Base-by-base conservation (phyloP, 2,888 invertebrate genomes). In the Siphlonurus alternatus region DNA sequence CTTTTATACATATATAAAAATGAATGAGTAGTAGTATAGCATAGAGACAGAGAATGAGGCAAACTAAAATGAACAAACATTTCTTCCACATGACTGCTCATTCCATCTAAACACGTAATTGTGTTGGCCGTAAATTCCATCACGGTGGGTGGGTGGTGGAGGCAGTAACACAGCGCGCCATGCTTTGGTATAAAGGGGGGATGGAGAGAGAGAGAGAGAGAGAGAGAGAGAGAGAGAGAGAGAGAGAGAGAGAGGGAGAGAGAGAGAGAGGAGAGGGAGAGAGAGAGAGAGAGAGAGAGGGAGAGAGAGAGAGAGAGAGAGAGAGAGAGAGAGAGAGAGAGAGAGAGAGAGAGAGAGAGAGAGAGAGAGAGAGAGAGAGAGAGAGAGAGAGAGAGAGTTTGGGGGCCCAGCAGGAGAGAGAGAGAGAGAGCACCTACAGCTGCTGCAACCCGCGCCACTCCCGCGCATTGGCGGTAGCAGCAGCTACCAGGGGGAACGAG, bases 401-500 rank as follows among this genome's bases (percentile, higher is more conserved):
- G 10, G 61, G 24, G n/a, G n/a, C n/a, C n/a, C n/a, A 38, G 38
- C 5, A 23, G n/a, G 62, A n/a, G 23, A 18, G 59, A 25, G 10
- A 15, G 18, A 22, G 23, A 22, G 10, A 25, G 24, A 18, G 61
- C 25, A 61, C 24, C 61, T 61, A 61, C 24, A 61, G 15, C 25
- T 24, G 61, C 25, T 25, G 22, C 24, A 61, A 61, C 38, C 38
- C 38, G 38, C 38, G 38, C 38, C 5, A 38, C 38, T 38, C 38
- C 38, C 38, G 38, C 38, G 38, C 38, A 38, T 38, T 38, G 38
- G 38, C 15, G 38, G 38, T 38, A 38, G 15, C 38, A 38, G 38
- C 38, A 38, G n/a, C 38, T 5, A 15, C 7, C 38, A 38, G 38
- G 38, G 38, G 38, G 75, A 76, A 76, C 77, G 76, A 76, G 77